Base-by-base conservation (phyloP, 1,140 invertebrate genomes). In the Neoseiulus cucumeris region DNA sequence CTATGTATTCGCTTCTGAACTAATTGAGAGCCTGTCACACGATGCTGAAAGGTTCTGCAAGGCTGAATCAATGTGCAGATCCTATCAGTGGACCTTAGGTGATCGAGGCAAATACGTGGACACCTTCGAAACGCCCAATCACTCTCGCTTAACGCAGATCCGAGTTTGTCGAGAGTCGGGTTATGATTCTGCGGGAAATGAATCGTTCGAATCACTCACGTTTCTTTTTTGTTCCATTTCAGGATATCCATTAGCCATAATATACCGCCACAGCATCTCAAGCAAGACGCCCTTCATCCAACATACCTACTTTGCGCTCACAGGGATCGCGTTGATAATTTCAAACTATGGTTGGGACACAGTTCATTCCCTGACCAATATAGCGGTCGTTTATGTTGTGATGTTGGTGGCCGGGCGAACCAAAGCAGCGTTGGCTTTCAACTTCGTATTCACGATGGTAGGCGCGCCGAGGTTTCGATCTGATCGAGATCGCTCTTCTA, bases 221-320 rank as follows among this genome's bases (percentile, higher is more conserved):
- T 39, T 39, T 9, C 33, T 39, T 9, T 9, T 39, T 9, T 9
- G 9, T 6, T 39, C 9, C 33, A 4, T 73, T 80, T 78, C 74
- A 88, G 86, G 84, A 64, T 91, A 89, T 75, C 87, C 87, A 2
- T 73, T 91, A 42, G 87, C 84, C 9, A 72, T 84, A 12, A 65
- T 89, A 28, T 84, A 91, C 72, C 80, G 83, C 69, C 74, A 77
- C 68, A 73, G 73, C 44, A 66, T 88, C 6, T 81, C 79, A 66
- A 78, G 77, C 64, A 78, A 80, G 70, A 70, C 75, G 65, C 74
- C 77, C 65, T 70, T 71, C 22, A 68, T 81, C 28, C 84, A 89
- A 74, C 86, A 91, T 75, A 42, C 85, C n/a, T 90, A 80, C 75
- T 89, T 91, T 71, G 80, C 82, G 41, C 14, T 78, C 0, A 80